These are phyloP conservation scores for Penaeus japonicus DNA, from an alignment of 1,140 invertebrate species.

Conservation along the genomic window DNA sequence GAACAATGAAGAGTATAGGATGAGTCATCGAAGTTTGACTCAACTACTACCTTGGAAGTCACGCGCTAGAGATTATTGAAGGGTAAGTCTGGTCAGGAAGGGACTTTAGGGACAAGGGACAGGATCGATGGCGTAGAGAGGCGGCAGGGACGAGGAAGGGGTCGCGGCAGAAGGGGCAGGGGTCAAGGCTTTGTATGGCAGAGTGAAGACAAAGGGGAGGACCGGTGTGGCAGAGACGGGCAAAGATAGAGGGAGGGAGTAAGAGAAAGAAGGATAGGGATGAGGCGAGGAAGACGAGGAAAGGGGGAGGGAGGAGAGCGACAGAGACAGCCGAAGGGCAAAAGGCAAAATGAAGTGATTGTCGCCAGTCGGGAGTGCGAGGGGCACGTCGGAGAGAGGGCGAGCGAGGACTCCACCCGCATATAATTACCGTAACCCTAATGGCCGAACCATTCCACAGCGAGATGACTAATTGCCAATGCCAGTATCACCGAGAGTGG, in stretches of 20 bases:
- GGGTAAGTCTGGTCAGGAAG: not conserved
- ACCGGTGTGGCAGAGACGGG: too few relatives aligned
- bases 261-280: not conserved
- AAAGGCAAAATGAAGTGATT: not conserved
- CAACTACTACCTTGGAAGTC: not conserved
- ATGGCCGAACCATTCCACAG: constrained; percentile 15
- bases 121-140: not conserved
- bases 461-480: constrained; percentile 6
- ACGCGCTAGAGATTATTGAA: not conserved
- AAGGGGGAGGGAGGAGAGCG: not conserved
- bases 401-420: not conserved
- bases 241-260: not conserved
- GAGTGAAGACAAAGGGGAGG: not conserved
- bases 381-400: not conserved
- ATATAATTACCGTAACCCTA: constrained; percentile 34
- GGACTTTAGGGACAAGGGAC: not conserved
- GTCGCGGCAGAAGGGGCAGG: not conserved
- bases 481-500: not conserved
- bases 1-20: too few relatives aligned
- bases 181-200: too few relatives aligned
- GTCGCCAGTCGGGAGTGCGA: not conserved
- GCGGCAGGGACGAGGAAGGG: not conserved
- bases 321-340: not conserved
- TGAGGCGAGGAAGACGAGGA: not conserved
- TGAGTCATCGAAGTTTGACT: too few relatives aligned